Evolutionary conservation across 1,140 invertebrate genomes (phyloP), one percentile per base, ranked within the genome.

Genomic region (Trachymyrmex septentrionalis): DNA sequence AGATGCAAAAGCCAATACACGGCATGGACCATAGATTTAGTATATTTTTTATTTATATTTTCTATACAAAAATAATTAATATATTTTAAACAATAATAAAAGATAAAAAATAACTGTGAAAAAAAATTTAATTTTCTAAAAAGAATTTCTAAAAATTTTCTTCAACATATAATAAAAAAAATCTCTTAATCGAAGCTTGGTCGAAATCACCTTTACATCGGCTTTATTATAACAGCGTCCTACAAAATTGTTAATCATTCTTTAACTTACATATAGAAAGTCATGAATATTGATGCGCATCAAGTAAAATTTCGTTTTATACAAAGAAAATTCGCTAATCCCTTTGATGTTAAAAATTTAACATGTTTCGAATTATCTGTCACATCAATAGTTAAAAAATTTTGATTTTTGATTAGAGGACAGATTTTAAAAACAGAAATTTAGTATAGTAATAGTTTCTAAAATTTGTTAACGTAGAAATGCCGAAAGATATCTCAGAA

Each of bases 211-310:
- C 34, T n/a, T 57, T 38, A 10, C 14, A n/a, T 7, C 16, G 38
- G 53, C 14, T 76, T 61, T 44, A 14, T 61, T 76, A 6, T 34
- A 75, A 61, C 34, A 38, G 59, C 0, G 7, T 61, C 55, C 19
- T 4, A 12, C 30, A n/a, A 38, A 6, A 16, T 30, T n/a, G n/a
- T 61, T 55, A 59, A 61, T 76, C 55, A 61, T 59, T 57, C 14
- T 76, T 76, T 61, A 59, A 75, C 12, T 38, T 21, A 21, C 14
- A 9, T 38, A 38, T 21, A 59, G 7, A 76, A 61, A 76, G 44
- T 76, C n/a, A 7, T 14, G 12, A 75, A 16, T 34, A 55, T 38
- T 57, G n/a, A 76, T 34, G 7, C 7, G 6, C n/a, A 38, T 7
- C 2, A 61, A 16, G 2, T 9, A 12, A 38, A n/a, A 59, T 34